Evolutionary conservation across 1,140 invertebrate genomes (phyloP).

Genomic region (Euura saliciscinereae): DNA sequence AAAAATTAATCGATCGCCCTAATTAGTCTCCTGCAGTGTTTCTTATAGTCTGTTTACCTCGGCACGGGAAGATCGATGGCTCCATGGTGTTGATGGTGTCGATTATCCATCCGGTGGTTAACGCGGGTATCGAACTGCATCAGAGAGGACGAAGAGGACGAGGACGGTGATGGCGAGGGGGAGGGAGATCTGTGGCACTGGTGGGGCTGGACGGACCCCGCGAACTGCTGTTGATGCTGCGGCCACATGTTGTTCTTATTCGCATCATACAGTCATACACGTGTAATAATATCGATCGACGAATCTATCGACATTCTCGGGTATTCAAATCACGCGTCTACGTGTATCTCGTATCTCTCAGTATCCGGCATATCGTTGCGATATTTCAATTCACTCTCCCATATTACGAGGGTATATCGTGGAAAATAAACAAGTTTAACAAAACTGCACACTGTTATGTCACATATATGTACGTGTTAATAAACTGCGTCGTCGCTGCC

Average conservation of each 20-base stretch:
- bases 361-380: too few species aligned
- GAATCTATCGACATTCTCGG: too few species aligned
- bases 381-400: too few species aligned
- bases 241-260: constrained; percentile 36
- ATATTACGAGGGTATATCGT: too few species aligned
- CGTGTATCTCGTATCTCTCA: too few species aligned
- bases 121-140: neutral
- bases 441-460: too few species aligned
- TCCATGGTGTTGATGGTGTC: neutral
- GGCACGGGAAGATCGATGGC: constrained; percentile 29
- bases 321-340: too few species aligned
- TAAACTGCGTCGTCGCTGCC: neutral
- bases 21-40: neutral
- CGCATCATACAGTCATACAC: too few species aligned
- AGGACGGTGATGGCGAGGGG: constrained; percentile 21
- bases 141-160: constrained; percentile 24
- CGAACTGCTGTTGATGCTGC: constrained; percentile 31
- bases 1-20: neutral
- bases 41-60: constrained; percentile 28
- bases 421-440: too few species aligned
- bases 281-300: too few species aligned
- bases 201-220: constrained; percentile 23
- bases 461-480: too few species aligned
- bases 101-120: neutral
- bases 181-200: constrained; percentile 25